A percentile compares a stretch with the other conserved stretches of the same genome.
phyloP scores from a whole-genome alignment of 2,888 invertebrate genomes.

The Priapulus caudatus region DNA sequence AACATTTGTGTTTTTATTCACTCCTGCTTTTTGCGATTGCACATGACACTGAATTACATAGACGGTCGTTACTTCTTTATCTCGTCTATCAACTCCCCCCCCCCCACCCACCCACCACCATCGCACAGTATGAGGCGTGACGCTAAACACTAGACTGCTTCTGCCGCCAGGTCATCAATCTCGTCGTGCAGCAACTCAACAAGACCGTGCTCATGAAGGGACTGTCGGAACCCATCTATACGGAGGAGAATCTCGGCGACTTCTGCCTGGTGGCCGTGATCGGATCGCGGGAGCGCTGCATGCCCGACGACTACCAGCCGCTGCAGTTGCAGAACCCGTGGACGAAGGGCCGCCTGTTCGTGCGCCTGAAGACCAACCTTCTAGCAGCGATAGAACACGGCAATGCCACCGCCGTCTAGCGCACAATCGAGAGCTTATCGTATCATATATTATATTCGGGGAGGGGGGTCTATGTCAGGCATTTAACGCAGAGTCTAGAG shows the following conservation, averaged over 20 bases:
- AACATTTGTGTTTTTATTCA: too few relatives aligned
- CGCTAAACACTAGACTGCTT: too few relatives aligned
- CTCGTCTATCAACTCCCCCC: too few relatives aligned
- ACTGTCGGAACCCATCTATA: slow-evolving; percentile 53
- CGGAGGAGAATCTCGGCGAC: slow-evolving; percentile 62
- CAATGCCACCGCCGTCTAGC: slow-evolving; percentile 39
- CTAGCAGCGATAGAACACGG: slow-evolving; percentile 39
- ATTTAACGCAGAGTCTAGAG: too few relatives aligned
- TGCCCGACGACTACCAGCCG: slow-evolving; percentile 85
- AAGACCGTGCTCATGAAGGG: slow-evolving; percentile 75
- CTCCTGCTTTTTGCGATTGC: too few relatives aligned
- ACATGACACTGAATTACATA: too few relatives aligned
- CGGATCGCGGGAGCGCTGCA: slow-evolving; percentile 81
- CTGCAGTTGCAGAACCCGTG: slow-evolving; percentile 87
- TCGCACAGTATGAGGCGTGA: too few relatives aligned
- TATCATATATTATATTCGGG: too few relatives aligned
- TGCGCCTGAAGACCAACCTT: slow-evolving; percentile 67
- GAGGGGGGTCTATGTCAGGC: too few relatives aligned
- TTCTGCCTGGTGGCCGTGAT: slow-evolving; percentile 92
- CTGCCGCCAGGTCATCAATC: slow-evolving; percentile 87
- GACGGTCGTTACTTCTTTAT: too few relatives aligned
- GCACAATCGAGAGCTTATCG: too few relatives aligned
- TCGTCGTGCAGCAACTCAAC: slow-evolving; percentile 89
- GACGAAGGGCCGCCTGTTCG: slow-evolving; percentile 84
- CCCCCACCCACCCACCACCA: too few relatives aligned